phyloP scores from a whole-genome alignment of 2,797 vertebrate species.

The Siniperca obscura region DNA sequence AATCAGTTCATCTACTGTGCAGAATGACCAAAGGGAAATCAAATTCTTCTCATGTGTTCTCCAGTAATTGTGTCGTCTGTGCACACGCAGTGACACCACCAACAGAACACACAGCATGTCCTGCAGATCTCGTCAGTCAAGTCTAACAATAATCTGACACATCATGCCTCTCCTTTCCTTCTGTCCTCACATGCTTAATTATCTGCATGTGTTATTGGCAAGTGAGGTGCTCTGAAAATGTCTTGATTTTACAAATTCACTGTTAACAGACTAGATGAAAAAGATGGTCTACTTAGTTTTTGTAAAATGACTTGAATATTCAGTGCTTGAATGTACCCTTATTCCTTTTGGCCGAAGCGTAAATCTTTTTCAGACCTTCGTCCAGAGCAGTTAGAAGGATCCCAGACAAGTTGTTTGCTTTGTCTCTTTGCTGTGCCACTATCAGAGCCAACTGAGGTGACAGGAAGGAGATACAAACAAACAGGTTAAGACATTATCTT shows the following conservation, averaged over 20 bases:
- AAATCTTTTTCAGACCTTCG: slow-evolving; percentile 91
- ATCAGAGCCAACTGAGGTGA: slow-evolving; percentile 90
- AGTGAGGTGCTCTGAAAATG: neutral
- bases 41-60: neutral
- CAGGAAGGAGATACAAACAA: slow-evolving; percentile 34
- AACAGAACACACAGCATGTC: neutral
- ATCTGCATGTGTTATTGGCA: neutral
- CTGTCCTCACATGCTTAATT: neutral
- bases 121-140: slow-evolving; percentile 40
- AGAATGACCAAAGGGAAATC: neutral
- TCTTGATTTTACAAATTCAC: neutral
- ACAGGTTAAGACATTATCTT: slow-evolving; percentile 1
- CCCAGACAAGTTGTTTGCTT: slow-evolving; percentile 89
- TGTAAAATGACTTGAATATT: neutral
- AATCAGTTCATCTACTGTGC: neutral
- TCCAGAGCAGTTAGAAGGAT: slow-evolving; percentile 91
- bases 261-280: neutral
- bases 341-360: slow-evolving; percentile 85
- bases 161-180: neutral
- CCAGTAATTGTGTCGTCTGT: neutral
- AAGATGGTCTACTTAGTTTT: neutral
- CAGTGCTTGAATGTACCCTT: slow-evolving; percentile 81
- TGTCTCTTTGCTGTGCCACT: slow-evolving; percentile 91
- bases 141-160: slow-evolving; percentile 16
- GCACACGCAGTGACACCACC: neutral